Evolutionary conservation across 1,140 invertebrate genomes (phyloP), one percentile per base, ranked within the genome.

Genomic region (Ectropis grisescens): DNA sequence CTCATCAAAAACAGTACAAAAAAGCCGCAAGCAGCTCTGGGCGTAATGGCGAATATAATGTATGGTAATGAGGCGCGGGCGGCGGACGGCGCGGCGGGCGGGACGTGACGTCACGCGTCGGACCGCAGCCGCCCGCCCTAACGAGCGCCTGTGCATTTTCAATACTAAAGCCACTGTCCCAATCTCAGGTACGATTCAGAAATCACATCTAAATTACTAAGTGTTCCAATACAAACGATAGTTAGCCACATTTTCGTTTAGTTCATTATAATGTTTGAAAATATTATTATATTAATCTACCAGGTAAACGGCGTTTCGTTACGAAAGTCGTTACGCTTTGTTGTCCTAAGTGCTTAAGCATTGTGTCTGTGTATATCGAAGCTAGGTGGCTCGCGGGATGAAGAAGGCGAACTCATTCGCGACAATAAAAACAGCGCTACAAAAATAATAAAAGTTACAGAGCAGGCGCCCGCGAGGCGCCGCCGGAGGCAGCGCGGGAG

Each of bases 131-230:
- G 57, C 61, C 52, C 54, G 57, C 50, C 56, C 56, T 76, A 80
- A 76, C 75, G 71, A 80, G 71, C 58, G 68, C 59, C 52, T 71
- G 61, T 69, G 62, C 68, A 76, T 80, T 76, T 80, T 75, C 69
- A 69, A 69, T 71, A 76, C 58, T 48, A 47, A 47, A 52, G 41
- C 42, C 45, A 41, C 52, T 53, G 47, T 40, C 43, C 52, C 49
- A 36, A 40, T n/a, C n/a, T n/a, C n/a, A n/a, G n/a, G n/a, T n/a
- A n/a, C n/a, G n/a, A n/a, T n/a, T n/a, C n/a, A n/a, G n/a, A n/a
- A n/a, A n/a, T n/a, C n/a, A n/a, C n/a, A n/a, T n/a, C n/a, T n/a
- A n/a, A n/a, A n/a, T n/a, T n/a, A n/a, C n/a, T n/a, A n/a, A n/a
- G n/a, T n/a, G n/a, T n/a, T n/a, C n/a, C n/a, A n/a, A n/a, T n/a